These are phyloP conservation scores for Myopa testacea DNA, from an alignment of 2,888 invertebrate species.

Conservation along the genomic window DNA sequence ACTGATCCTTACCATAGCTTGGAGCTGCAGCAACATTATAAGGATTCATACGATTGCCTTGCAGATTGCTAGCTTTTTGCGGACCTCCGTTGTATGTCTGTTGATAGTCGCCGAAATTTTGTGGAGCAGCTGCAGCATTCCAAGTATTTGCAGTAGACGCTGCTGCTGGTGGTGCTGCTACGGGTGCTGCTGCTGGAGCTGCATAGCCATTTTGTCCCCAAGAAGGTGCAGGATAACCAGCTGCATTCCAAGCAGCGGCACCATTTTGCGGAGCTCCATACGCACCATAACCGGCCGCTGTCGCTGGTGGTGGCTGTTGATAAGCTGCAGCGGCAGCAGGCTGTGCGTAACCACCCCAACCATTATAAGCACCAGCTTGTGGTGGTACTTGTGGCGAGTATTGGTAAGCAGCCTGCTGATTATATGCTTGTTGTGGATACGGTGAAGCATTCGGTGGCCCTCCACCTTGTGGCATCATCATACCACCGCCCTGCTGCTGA, in stretches of 20 bases:
- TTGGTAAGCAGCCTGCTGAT: constrained; percentile 62
- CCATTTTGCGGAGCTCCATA: constrained; percentile 50
- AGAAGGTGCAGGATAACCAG: constrained; percentile 41
- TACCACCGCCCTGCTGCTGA: constrained; percentile 44
- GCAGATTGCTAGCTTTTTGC: constrained; percentile 78
- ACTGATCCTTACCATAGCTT: constrained; percentile 57
- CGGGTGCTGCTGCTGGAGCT: constrained; percentile 47
- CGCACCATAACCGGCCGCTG: constrained; percentile 49
- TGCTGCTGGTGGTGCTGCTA: constrained; percentile 45
- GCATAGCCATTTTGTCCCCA: constrained; percentile 52
- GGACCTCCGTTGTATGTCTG: constrained; percentile 87
- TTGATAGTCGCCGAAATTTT: constrained; percentile 76
- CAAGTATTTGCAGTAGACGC: constrained; percentile 50
- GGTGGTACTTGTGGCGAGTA: constrained; percentile 58
- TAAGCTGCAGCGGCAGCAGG: constrained; percentile 53
- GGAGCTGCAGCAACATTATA: constrained; percentile 63
- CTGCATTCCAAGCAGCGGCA: constrained; percentile 48
- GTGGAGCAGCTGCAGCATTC: constrained; percentile 49
- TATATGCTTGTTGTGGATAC: constrained; percentile 45
- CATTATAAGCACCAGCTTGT: constrained; percentile 51
- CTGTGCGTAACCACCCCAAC: constrained; percentile 58
- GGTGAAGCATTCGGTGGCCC: constrained; percentile 37
- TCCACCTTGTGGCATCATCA: constrained; percentile 29
- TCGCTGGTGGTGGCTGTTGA: constrained; percentile 54
- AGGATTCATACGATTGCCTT: constrained; percentile 78